Evolutionary conservation across 2,888 invertebrate genomes (phyloP).

Genomic region (Ormyrus labotus): DNA sequence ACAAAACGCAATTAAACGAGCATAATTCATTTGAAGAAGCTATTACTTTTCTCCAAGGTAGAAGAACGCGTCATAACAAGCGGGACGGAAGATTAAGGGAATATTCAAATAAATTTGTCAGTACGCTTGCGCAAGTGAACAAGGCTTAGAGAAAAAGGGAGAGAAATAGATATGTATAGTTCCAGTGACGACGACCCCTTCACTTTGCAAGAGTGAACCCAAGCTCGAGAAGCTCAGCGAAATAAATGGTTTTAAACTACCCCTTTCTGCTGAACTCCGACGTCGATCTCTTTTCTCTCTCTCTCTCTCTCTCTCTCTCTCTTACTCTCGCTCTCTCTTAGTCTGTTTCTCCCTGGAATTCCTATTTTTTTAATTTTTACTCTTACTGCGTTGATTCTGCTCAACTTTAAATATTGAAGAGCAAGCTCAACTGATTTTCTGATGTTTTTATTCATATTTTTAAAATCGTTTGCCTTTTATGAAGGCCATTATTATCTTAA

Average conservation of each 20-base stretch:
- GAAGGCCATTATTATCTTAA: too few species aligned
- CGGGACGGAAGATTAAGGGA: neutral
- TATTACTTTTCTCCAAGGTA: neutral
- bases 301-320: constrained; percentile 10
- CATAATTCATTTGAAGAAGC: too few species aligned
- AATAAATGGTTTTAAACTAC: constrained; percentile 61
- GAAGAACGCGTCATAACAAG: neutral
- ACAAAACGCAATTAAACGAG: too few species aligned
- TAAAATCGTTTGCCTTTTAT: too few species aligned
- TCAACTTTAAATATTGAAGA: too few species aligned
- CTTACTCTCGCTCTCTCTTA: constrained; percentile 34
- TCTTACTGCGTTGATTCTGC: too few species aligned
- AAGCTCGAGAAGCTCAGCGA: constrained; percentile 24
- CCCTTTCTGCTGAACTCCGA: constrained; percentile 56
- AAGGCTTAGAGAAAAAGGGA: constrained; percentile 21
- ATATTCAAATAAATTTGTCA: constrained; percentile 38
- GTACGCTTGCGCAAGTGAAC: constrained; percentile 6
- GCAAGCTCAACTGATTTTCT: too few species aligned
- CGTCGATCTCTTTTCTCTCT: constrained; percentile 19
- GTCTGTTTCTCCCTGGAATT: neutral
- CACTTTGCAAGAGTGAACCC: constrained; percentile 11
- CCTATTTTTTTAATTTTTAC: too few species aligned
- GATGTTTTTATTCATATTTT: too few species aligned
- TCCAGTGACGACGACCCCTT: constrained; percentile 23
- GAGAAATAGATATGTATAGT: neutral